Base-by-base conservation (phyloP, 2,888 invertebrate species). In the Mallateleia sp. region DNA sequence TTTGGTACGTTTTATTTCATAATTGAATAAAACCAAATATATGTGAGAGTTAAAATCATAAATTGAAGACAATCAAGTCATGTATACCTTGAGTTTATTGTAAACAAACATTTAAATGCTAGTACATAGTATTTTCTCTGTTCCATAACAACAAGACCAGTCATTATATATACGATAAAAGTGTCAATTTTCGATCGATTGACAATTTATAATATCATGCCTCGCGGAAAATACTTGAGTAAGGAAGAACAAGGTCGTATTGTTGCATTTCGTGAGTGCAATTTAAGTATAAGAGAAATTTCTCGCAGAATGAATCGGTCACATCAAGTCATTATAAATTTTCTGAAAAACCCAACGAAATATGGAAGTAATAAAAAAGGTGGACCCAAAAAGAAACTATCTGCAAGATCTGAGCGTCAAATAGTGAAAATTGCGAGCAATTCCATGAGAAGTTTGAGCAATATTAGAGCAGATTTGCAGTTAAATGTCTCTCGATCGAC, bases 381-480 rank as follows among this genome's bases (percentile, higher is more conserved):
- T 24, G 50, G 22, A 22, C 1, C 22, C 14, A 52, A 67, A 67
- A 67, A 66, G 47, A 67, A 50, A 50, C 50, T 67, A 50, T 50
- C 47, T n/a, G 45, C 45, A 28, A 25, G 62, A 64, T 62, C 52
- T 38, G 69, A 84, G n/a, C n/a, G n/a, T n/a, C n/a, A 34, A 72
- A 72, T 72, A 24, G 14, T 32, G 11, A 32, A 50, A 72, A 71
- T 25, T 47, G 52, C 69, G 20, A 47, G 62, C 60, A 85, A 79
- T 79, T 78, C 28, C 28, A 79, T 85, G 69, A 85, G 60, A 74
- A 74, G 58, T 74, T 74, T 72, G 60, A 60, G 15, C 15, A 58
- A 58, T 22, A 60, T 72, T 25, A 47, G 47, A 60, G 60, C 22
- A 60, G 79, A 79, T 45, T 79, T 60, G 22, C 78, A 69, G 62